Conservation (phyloP, 2,797 vertebrate species). For the Amblyopsis hoosieri region DNA sequence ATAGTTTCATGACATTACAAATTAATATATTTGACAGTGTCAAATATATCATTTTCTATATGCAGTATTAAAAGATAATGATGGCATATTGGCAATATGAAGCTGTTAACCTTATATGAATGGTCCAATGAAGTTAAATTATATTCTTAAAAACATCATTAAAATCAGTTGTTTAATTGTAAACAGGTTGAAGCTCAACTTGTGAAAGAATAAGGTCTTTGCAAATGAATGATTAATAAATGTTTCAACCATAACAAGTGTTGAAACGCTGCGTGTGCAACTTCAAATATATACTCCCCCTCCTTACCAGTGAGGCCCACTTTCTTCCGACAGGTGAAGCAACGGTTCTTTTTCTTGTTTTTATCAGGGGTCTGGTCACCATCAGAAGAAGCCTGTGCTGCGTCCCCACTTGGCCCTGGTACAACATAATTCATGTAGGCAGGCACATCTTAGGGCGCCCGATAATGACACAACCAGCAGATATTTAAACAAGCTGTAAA, state of each 20-base stretch:
- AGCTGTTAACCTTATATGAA: too few relatives aligned
- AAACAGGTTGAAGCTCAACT: too few relatives aligned
- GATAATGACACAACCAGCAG: too few relatives aligned
- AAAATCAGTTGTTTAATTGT: too few relatives aligned
- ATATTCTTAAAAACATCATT: too few relatives aligned
- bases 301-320: conserved; percentile 88
- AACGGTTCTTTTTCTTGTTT: conserved; percentile 91
- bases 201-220: too few relatives aligned
- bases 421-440: conserved; percentile 14
- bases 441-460: conserved; percentile 9
- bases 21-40: neutral
- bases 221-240: conserved; percentile 3
- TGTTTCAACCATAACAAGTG: neutral
- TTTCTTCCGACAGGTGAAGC: conserved; percentile 91
- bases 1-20: neutral
- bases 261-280: neutral
- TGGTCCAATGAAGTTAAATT: too few relatives aligned
- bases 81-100: neutral
- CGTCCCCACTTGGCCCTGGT: conserved; percentile 77
- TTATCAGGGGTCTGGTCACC: conserved; percentile 85
- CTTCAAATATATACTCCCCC: conserved; percentile 4
- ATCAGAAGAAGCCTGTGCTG: conserved; percentile 79
- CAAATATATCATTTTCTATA: neutral
- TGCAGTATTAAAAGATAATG: neutral
- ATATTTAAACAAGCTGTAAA: too few relatives aligned